Percentiles rank a stretch among this genome's conserved stretches.
These are phyloP conservation scores for Spisula solida DNA, from an alignment of 2,888 invertebrate genomes.

Conservation along the genomic window DNA sequence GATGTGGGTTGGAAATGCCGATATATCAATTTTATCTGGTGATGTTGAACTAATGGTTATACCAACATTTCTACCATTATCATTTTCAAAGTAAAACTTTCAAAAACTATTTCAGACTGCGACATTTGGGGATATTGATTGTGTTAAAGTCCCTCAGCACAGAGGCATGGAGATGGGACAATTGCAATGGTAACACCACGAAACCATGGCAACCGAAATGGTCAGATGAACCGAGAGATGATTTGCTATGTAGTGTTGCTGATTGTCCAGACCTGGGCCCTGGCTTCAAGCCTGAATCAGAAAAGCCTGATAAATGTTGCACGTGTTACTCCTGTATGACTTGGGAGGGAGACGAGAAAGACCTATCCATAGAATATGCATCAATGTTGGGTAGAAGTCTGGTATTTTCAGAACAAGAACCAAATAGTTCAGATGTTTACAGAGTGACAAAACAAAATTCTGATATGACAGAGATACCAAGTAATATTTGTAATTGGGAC, in stretches of 20 bases:
- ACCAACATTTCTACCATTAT: too few species aligned
- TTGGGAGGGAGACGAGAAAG: slow-evolving; percentile 33
- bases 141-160: too few species aligned
- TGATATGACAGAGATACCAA: slow-evolving; percentile 52
- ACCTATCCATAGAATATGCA: slow-evolving; percentile 44
- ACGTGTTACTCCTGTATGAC: slow-evolving; percentile 29
- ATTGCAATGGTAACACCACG: too few species aligned
- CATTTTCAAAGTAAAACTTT: too few species aligned
- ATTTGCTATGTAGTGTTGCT: not conserved
- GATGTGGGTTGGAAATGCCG: too few species aligned
- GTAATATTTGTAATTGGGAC: slow-evolving; percentile 56
- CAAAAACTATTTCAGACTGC: too few species aligned
- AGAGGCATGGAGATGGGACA: too few species aligned
- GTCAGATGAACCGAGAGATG: not conserved
- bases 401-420: slow-evolving; percentile 1
- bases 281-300: not conserved
- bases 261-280: not conserved
- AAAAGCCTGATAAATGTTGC: slow-evolving; percentile 35
- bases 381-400: slow-evolving; percentile 45
- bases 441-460: slow-evolving; percentile 10
- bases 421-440: slow-evolving; percentile 34
- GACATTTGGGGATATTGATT: too few species aligned
- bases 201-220: slow-evolving; percentile 51
- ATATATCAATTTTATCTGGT: too few species aligned
- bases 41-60: too few species aligned